phyloP scores from a whole-genome alignment of 2,888 invertebrate species.

The Bibio marci region DNA sequence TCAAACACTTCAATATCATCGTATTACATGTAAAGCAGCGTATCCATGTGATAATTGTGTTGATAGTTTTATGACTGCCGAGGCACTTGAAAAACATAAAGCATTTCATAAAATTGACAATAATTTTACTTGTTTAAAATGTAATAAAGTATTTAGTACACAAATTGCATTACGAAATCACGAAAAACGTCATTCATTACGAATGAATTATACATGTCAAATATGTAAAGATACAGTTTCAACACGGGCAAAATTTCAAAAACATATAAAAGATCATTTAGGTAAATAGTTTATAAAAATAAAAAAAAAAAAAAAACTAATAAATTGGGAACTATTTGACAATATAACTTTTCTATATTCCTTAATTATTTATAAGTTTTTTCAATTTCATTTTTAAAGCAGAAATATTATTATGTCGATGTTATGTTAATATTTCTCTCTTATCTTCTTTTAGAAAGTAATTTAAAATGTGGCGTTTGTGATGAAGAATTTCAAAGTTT shows the following conservation, averaged over 20 bases:
- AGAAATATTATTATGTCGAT: no score
- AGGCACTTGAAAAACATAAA: constrained; percentile 4
- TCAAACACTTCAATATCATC: constrained; percentile 6
- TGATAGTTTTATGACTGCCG: constrained; percentile 6
- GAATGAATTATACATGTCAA: constrained; percentile 7
- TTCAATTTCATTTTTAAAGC: no score
- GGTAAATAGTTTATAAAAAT: background rate
- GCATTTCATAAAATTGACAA: constrained; percentile 2
- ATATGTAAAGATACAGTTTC: constrained; percentile 6
- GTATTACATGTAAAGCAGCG: constrained; percentile 5
- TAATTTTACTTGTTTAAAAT: constrained; percentile 4
- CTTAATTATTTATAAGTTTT: no score
- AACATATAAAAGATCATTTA: constrained; percentile 6
- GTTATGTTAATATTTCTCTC: no score
- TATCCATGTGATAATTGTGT: constrained; percentile 6
- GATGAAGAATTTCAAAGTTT: constrained; percentile 5
- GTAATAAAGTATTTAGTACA: constrained; percentile 5
- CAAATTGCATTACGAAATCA: constrained; percentile 2
- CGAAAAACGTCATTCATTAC: constrained; percentile 5
- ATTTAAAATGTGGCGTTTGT: constrained; percentile 5
- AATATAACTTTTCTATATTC: no score
- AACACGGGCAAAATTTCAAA: constrained; percentile 6
- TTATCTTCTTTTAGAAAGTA: no score
- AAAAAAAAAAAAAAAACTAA: no score
- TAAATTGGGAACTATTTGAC: no score